Evolutionary conservation across 2,113 vertebrate genomes (phyloP).

Genomic region (Clarias magur): DNA sequence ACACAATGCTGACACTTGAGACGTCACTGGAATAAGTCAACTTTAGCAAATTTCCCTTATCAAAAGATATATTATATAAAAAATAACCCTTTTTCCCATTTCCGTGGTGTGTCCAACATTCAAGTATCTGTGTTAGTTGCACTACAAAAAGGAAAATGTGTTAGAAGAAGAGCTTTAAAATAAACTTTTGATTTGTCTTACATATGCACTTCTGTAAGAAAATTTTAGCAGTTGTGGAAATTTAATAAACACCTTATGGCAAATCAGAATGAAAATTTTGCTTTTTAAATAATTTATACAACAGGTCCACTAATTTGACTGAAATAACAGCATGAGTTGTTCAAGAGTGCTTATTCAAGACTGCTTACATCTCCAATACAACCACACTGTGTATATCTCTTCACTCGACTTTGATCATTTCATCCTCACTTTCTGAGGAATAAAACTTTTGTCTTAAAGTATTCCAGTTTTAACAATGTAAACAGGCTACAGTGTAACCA

Average conservation of each 20-base stretch:
- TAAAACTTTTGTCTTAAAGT: not conserved
- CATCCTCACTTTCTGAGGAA: not conserved
- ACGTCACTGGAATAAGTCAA: not conserved
- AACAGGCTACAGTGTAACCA: not conserved
- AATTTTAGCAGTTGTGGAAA: no score
- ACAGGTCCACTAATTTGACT: not conserved
- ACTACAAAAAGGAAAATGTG: not conserved
- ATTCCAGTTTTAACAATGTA: not conserved
- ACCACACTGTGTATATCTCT: no score
- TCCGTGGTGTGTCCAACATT: not conserved
- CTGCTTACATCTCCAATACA: no score
- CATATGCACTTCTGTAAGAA: no score
- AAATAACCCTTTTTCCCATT: no score
- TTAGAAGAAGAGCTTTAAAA: not conserved
- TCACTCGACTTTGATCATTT: no score
- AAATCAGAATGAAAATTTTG: not conserved
- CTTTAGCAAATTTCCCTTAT: no score
- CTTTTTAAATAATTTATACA: not conserved
- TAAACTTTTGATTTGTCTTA: no score
- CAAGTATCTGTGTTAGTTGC: not conserved
- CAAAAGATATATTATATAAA: no score
- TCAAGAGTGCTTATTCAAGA: not conserved
- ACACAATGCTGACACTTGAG: not conserved
- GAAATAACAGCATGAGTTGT: not conserved
- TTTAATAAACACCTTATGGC: no score